A percentile compares a stretch with the other conserved stretches of the same genome.
Conservation (phyloP, 2,797 vertebrate genomes). For the Pampus argenteus region DNA sequence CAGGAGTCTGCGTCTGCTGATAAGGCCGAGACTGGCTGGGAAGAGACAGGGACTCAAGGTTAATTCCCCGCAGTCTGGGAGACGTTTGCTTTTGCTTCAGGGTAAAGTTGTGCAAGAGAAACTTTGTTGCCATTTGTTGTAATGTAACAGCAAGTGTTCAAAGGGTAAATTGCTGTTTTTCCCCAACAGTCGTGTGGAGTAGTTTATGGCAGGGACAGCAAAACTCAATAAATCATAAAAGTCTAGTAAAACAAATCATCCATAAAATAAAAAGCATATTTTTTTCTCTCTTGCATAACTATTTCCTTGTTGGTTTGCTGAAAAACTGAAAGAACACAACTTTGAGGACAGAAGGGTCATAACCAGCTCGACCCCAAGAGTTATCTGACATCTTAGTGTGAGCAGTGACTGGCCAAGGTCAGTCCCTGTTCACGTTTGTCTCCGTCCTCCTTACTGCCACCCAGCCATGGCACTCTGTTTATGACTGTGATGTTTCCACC, state of each 20-base stretch:
- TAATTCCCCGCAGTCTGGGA: constrained; percentile 60
- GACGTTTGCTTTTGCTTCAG: constrained; percentile 58
- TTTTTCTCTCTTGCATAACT: neutral
- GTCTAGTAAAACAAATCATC: constrained; percentile 16
- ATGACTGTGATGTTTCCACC: constrained; percentile 29
- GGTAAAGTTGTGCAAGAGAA: constrained; percentile 55
- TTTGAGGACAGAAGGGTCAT: constrained; percentile 14
- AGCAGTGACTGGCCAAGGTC: constrained; percentile 39
- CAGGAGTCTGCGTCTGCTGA: constrained; percentile 68
- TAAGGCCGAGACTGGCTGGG: constrained; percentile 65
- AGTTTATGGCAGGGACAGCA: constrained; percentile 13
- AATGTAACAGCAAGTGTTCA: constrained; percentile 16
- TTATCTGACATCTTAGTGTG: constrained; percentile 30
- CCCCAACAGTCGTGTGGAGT: constrained; percentile 9
- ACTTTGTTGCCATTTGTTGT: constrained; percentile 30
- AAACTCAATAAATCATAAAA: constrained; percentile 12
- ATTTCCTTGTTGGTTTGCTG: neutral
- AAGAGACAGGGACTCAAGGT: constrained; percentile 65
- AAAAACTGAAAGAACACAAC: neutral
- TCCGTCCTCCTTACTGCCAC: constrained; percentile 16
- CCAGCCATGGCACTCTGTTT: neutral
- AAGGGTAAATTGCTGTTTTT: constrained; percentile 29
- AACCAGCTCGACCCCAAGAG: constrained; percentile 20
- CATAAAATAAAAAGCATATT: neutral
- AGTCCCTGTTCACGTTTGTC: constrained; percentile 31